Base-by-base conservation (phyloP, 2,888 invertebrate species). In the Aquatica leii region DNA sequence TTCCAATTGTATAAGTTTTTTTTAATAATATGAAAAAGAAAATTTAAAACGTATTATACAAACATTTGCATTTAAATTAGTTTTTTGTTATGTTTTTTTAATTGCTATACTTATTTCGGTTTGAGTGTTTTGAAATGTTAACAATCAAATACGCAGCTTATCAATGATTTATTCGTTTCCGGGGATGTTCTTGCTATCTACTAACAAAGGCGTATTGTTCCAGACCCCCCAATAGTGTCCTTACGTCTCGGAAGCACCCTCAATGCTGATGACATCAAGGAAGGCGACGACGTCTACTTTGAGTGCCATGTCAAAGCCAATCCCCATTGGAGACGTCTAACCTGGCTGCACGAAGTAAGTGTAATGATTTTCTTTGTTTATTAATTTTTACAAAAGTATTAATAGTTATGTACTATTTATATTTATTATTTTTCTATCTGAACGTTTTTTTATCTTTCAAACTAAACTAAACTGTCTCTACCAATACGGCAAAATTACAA, bases 231-330 rank as follows among this genome's bases (percentile, higher is more conserved):
- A 50, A 89, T 93, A 78, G 93, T 95, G 67, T 88, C 90, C 57
- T 82, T 95, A 73, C 86, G 90, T 65, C 85, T 95, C 71, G 95
- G 95, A 76, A 92, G 92, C 77, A 94, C 94, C 62, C 85, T 95
- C 71, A 90, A 91, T 74, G 89, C 93, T 61, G 90, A 91, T 70
- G 94, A 94, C 84, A 95, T 95, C 84, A 95, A 94, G 82, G 95
- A 95, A 82, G 94, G 94, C 54, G 94, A 94, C 77, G 94, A 94
- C 83, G 94, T 94, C 65, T 94, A 94, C 85, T 94, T 95, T 83
- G 95, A 95, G 84, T 95, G 95, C 83, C 93, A 93, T 84, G 93
- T 95, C 76, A 89, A 91, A 77, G 92, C 95, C 74, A 94, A 94
- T 84, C 95, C 95, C 35, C 88, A 89, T 67, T 92, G 91, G 85